Base-by-base conservation (phyloP, 2,113 vertebrate genomes). In the Ptyas mucosa region DNA sequence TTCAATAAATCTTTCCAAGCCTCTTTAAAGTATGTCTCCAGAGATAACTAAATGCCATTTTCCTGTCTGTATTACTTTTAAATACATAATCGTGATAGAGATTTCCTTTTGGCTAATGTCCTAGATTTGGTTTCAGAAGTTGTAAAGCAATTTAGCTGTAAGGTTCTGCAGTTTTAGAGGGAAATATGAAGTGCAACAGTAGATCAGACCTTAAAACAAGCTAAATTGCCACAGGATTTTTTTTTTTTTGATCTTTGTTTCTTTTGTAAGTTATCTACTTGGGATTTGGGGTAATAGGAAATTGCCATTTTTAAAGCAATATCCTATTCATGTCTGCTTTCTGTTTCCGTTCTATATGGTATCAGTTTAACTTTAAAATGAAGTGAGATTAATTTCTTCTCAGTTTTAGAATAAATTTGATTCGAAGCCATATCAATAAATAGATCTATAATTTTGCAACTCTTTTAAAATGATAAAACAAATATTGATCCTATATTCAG, bases 31-130 rank as follows among this genome's bases (percentile, higher is more conserved):
- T 94, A 88, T 95, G 91, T 94, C 94, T 96, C 96, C 91, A 96
- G 81, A 93, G 29, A 92, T 96, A 97, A 94, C 95, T 95, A 96
- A 97, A 97, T 96, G 89, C 69, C 87, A 86, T 95, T 95, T 97
- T 97, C 96, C 96, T 96, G 96, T 95, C 95, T 91, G 91, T 94
- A 97, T 92, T 94, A 20, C 39, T 95, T 93, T 94, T 97, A 95
- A 96, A 95, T 96, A 95, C 95, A 93, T 95, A 93, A 95, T 96
- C 92, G 94, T 93, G 95, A 97, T 96, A 97, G 94, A 96, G 39
- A 90, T 94, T 96, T 96, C 94, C 96, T 97, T 89, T 95, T 96
- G 87, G 93, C 94, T 96, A n/a, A 95, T 93, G 96, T 89, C 94
- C 52, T 96, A 96, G 96, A 94, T 96, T 91, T 96, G 90, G 75